Evolutionary conservation across 64 coral and sea anemone species (phyloP).

Genomic region (Stichodactyla mertensii): DNA sequence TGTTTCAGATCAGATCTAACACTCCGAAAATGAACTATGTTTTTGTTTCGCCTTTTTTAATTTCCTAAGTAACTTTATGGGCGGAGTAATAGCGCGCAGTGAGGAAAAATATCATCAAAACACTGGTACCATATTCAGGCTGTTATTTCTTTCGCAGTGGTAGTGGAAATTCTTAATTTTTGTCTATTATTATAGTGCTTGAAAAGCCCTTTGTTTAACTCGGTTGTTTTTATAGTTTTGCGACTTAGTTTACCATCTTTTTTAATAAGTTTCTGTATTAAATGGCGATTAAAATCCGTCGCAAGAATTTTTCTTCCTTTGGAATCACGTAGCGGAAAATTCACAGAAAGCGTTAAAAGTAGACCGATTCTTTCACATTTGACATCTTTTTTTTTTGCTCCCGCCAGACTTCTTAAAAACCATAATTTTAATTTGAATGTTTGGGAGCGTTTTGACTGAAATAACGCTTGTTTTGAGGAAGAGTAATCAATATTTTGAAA

Average conservation of each 20-base stretch:
- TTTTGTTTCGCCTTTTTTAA: slow-evolving; percentile 11
- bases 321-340: neutral
- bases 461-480: neutral
- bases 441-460: neutral
- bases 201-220: neutral
- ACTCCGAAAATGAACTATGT: neutral
- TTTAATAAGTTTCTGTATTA: neutral
- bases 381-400: neutral
- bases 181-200: neutral
- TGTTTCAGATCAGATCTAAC: neutral
- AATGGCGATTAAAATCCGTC: neutral
- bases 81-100: neutral
- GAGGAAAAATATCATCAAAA: neutral
- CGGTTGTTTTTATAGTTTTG: no score
- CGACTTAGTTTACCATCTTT: neutral
- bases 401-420: neutral
- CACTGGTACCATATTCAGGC: neutral
- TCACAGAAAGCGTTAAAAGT: neutral
- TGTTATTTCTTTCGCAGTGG: neutral
- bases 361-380: neutral
- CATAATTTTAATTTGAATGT: neutral
- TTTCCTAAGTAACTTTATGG: slow-evolving; percentile 5
- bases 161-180: neutral
- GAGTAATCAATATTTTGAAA: neutral
- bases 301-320: neutral